Evolutionary conservation across 2,113 vertebrate species (phyloP), one percentile per base, ranked within the genome.

Genomic region (Asarcornis scutulata): DNA sequence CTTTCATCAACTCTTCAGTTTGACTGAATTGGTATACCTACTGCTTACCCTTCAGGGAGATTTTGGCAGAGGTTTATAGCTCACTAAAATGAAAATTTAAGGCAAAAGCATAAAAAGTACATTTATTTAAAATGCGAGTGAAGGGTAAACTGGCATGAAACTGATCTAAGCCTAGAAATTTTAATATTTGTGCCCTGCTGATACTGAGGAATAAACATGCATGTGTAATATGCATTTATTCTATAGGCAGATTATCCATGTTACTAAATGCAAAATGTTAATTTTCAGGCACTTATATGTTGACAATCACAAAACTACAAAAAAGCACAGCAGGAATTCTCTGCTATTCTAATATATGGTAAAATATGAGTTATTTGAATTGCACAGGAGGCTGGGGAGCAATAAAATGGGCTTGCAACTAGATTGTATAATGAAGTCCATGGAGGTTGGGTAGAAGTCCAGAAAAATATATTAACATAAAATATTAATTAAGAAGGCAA

Each of bases 351-450:
- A 72, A 89, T 74, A 64, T 69, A 87, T 89, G 86, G 34, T 89
- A 89, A 95, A 85, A 89, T 83, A 87, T 72, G 55, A 84, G 48
- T 46, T 88, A 92, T 82, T 95, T 92, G 94, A 95, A 91, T 94
- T 95, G 79, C 93, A 92, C 53, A 83, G 50, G 58, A 94, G 73
- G 58, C 75, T 81, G 32, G 73, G 80, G 89, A 96, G 56, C 69
- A 89, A 89, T 87, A 73, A 92, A 87, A 58, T 27, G 27, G 66
- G 40, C 59, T 93, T 73, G 83, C 42, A 88, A 72, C 53, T 66
- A 78, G 66, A 91, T 60, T 60, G 53, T 44, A 27, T 89, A 95
- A 94, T 81, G 76, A 94, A 83, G 68, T 76, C 88, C 71, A 62
- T n/a, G 23, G 87, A 87, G 86, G 53, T 48, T 62, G 31, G 22